A percentile compares a stretch with the other conserved stretches of the same genome.
These are phyloP conservation scores for Acronicta aceris DNA, from an alignment of 2,888 invertebrate genomes.

Conservation along the genomic window DNA sequence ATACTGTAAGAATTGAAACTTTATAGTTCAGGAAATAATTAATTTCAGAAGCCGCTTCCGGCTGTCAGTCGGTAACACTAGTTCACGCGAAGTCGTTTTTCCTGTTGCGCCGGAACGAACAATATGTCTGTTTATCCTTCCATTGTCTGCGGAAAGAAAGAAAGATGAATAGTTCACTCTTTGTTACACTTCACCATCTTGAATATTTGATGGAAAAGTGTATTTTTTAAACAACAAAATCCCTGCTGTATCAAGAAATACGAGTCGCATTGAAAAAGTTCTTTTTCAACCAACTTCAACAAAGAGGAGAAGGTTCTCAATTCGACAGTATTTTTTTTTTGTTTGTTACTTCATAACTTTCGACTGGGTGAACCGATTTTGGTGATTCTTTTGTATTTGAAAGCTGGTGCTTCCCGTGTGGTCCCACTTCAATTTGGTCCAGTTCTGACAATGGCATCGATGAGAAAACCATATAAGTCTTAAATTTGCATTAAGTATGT, in stretches of 20 bases:
- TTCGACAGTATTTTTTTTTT: too few relatives aligned
- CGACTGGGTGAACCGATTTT: too few relatives aligned
- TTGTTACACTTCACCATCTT: constrained; percentile 40
- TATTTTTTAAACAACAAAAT: constrained; percentile 24
- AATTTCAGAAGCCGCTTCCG: neutral
- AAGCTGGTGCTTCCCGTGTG: too few relatives aligned
- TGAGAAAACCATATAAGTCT: too few relatives aligned
- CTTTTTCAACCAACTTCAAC: too few relatives aligned
- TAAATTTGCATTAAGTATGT: too few relatives aligned
- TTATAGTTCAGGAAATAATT: neutral
- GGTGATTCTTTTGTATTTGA: too few relatives aligned
- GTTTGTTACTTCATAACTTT: too few relatives aligned
- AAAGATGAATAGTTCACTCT: constrained; percentile 17
- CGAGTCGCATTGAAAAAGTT: neutral
- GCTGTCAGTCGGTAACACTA: constrained; percentile 6
- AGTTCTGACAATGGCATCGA: too few relatives aligned
- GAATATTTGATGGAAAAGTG: constrained; percentile 44
- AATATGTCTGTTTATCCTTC: constrained; percentile 28
- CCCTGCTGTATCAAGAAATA: neutral
- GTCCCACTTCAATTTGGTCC: too few relatives aligned
- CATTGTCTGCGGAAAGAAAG: constrained; percentile 25
- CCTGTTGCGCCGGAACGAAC: constrained; percentile 21
- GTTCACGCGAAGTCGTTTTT: constrained; percentile 14
- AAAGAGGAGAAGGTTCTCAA: too few relatives aligned
- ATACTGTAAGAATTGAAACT: too few relatives aligned